Evolutionary conservation across 2,797 vertebrate species (phyloP).

Genomic region (Masticophis lateralis): DNA sequence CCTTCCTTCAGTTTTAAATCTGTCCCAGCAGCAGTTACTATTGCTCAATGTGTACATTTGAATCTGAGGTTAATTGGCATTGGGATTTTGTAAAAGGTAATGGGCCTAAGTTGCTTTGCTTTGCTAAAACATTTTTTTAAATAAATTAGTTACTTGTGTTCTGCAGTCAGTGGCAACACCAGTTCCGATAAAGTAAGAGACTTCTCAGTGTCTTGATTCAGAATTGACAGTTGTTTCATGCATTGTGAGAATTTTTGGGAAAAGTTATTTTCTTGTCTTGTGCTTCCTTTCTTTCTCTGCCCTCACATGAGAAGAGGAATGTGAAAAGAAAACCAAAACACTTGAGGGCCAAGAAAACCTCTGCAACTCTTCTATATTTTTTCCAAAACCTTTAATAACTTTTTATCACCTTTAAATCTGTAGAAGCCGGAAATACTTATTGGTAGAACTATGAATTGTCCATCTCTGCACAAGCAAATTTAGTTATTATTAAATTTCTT

Average conservation of each 20-base stretch:
- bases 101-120: slow-evolving; percentile 15
- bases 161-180: background rate
- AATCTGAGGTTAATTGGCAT: slow-evolving; percentile 34
- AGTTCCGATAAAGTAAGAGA: background rate
- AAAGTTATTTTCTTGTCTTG: background rate
- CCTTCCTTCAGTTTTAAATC: slow-evolving; percentile 20
- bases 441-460: background rate
- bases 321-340: background rate
- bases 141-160: background rate
- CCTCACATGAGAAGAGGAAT: background rate
- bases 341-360: background rate
- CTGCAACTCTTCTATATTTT: background rate
- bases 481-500: background rate
- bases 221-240: background rate
- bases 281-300: background rate
- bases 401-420: background rate
- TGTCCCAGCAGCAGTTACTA: slow-evolving; percentile 30
- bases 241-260: background rate
- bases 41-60: slow-evolving; percentile 26
- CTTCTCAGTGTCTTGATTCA: background rate
- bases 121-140: slow-evolving; percentile 32
- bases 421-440: background rate
- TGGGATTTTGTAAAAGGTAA: slow-evolving; percentile 9
- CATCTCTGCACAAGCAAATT: background rate
- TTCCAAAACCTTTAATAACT: background rate